Base-by-base conservation (phyloP, 2,888 invertebrate species). In the Ypsolopha scabrella region DNA sequence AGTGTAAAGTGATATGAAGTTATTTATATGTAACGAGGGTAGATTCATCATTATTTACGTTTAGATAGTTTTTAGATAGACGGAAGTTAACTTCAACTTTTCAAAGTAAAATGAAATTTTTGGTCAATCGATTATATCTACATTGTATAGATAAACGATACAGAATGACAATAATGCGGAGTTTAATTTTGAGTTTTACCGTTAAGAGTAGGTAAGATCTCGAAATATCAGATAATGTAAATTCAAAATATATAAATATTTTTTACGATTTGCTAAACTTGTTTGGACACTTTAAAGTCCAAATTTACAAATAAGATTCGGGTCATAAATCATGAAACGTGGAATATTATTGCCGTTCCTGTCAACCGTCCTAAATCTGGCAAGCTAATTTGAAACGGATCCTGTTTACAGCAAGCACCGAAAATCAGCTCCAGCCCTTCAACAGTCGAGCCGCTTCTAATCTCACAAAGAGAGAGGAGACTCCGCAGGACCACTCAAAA, bases 361-460 rank as follows among this genome's bases (percentile, higher is more conserved):
- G 68, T 67, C 49, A 39, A 49, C 41, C 70, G 66, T 66, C 68
- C 68, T 82, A 81, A 80, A 82, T 81, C 80, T 80, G 64, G 64
- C 58, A 58, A 62, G 66, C 80, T 82, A 83, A 85, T 85, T 85
- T 77, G 82, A 75, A 80, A 77, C 82, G 81, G 81, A 75, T 71
- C 77, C 74, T 68, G 65, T 67, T 57, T 68, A 58, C 66, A 67
- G 24, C 61, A 65, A 64, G 60, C 61, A 57, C 62, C 71, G 64
- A 68, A 72, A 69, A 64, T 70, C 65, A 67, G 65, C 75, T 63
- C 59, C 62, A 63, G 2, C 8, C 45, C 35, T 39, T 13, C 48
- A 38, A 41, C 38, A 10, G 55, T 52, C 50, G 48, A 62, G 60
- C 60, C 67, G 67, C 59, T 71, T 63, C 75, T 81, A 80, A 83